Conservation (phyloP, 2,797 vertebrate genomes). For the Ceryle rudis region DNA sequence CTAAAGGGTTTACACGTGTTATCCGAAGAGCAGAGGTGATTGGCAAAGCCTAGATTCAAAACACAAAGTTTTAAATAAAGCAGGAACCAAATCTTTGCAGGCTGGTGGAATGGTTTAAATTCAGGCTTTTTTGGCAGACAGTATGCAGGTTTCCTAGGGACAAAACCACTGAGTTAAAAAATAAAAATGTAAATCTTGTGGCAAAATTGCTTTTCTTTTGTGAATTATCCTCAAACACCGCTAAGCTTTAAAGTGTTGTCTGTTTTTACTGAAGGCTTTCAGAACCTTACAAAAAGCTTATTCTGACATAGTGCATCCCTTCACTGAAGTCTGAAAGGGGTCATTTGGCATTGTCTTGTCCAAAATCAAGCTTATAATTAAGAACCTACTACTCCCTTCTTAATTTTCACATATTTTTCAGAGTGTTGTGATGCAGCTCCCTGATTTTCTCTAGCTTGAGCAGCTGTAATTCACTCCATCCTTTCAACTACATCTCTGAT, state of each 20-base stretch:
- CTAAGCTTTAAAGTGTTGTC: background rate
- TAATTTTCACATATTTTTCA: fast-evolving
- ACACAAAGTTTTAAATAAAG: background rate
- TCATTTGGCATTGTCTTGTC: background rate
- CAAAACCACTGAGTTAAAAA: background rate
- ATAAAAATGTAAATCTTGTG: background rate
- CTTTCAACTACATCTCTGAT: background rate
- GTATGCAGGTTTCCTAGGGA: background rate
- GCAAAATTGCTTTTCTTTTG: background rate
- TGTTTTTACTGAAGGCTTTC: background rate
- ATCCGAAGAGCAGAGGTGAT: background rate
- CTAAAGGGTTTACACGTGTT: background rate
- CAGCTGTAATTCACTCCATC: background rate
- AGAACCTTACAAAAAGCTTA: background rate
- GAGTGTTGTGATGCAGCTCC: background rate
- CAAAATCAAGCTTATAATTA: background rate
- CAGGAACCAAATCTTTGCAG: background rate
- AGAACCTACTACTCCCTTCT: background rate
- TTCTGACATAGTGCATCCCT: background rate
- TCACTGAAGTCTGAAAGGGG: background rate
- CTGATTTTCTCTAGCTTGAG: background rate
- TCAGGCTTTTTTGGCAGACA: background rate
- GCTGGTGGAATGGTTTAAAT: background rate
- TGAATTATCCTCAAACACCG: background rate
- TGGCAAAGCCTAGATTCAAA: background rate